Percentiles rank a stretch among this genome's conserved stretches.
Evolutionary conservation across 2,888 invertebrate species (phyloP).

Genomic region (Pinctada fucata): DNA sequence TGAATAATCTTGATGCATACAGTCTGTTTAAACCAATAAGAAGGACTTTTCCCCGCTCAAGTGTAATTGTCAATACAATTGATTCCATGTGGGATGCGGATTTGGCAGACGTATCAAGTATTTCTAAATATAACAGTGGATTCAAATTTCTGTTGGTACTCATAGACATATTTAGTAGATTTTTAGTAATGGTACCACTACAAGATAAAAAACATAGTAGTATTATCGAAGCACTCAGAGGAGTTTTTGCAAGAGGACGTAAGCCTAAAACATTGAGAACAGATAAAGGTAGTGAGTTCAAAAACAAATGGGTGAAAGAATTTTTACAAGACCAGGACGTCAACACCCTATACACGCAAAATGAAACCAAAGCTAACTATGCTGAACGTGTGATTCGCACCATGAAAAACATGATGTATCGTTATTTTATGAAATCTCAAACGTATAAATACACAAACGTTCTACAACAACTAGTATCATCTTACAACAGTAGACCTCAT

Average conservation of each 20-base stretch:
- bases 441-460: no score
- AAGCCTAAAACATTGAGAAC: no score
- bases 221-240: neutral
- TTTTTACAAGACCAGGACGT: no score
- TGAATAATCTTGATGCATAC: neutral
- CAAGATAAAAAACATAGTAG: conserved; percentile 1
- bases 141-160: neutral
- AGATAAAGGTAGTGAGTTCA: no score
- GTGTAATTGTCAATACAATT: neutral
- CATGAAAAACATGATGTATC: no score
- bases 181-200: neutral
- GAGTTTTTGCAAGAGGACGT: neutral
- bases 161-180: conserved; percentile 11
- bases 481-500: no score
- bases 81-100: conserved; percentile 1
- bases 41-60: neutral
- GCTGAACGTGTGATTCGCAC: no score
- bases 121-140: neutral
- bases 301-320: no score
- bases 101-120: neutral
- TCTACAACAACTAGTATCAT: no score
- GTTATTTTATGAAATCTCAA: no score
- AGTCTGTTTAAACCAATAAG: neutral
- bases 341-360: no score
- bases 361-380: no score